A percentile compares a stretch with the other conserved stretches of the same genome.
Evolutionary conservation across 1,140 invertebrate genomes (phyloP).

Genomic region (Drosophila nikananu): DNA sequence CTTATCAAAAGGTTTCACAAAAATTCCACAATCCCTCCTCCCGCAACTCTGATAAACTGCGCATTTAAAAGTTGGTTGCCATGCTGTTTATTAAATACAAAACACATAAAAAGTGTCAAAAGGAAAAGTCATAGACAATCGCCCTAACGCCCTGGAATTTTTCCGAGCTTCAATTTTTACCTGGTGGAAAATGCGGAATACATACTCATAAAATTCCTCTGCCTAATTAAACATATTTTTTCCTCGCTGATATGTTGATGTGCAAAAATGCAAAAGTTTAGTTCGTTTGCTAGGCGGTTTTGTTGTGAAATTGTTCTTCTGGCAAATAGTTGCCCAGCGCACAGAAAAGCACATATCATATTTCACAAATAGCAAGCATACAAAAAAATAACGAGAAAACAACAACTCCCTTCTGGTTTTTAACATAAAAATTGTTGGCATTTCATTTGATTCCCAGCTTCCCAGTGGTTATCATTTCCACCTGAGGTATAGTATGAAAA

Average conservation of each 20-base stretch:
- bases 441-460: constrained; percentile 3
- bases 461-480: background rate
- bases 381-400: background rate
- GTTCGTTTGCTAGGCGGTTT: constrained; percentile 8
- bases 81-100: constrained; percentile 26
- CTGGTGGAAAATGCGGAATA: background rate
- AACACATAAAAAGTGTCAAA: no score
- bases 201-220: background rate
- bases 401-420: background rate
- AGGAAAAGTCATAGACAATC: background rate
- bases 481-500: background rate
- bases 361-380: background rate
- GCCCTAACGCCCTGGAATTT: background rate
- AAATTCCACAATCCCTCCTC: constrained; percentile 28
- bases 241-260: background rate
- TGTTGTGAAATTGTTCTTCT: background rate
- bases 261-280: constrained; percentile 4
- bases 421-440: background rate
- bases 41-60: constrained; percentile 19
- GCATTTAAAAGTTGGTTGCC: constrained; percentile 35
- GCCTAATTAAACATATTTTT: background rate
- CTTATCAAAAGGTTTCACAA: constrained; percentile 36
- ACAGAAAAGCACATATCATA: constrained; percentile 9
- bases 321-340: background rate
- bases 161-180: background rate